These are phyloP conservation scores for Dioctria linearis DNA, from an alignment of 2,888 invertebrate genomes.

Conservation along the genomic window DNA sequence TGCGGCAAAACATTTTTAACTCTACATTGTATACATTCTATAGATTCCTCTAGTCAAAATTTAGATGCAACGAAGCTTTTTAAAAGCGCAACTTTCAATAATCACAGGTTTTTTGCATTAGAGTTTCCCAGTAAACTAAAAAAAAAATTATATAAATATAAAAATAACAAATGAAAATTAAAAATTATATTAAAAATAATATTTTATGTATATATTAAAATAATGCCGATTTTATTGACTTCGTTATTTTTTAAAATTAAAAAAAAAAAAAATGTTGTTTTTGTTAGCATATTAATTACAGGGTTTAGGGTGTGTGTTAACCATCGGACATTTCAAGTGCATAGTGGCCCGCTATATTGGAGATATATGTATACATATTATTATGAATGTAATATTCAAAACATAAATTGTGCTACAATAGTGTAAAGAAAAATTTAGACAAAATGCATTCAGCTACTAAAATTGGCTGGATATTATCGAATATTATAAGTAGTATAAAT, in stretches of 20 bases:
- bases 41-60: background rate
- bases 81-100: slow-evolving; percentile 12
- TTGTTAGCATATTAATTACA: slow-evolving; percentile 50
- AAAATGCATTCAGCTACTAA: background rate
- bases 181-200: too few relatives aligned
- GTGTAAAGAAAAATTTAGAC: background rate
- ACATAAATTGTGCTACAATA: background rate
- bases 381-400: background rate
- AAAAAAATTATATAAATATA: background rate
- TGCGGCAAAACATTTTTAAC: background rate
- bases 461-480: background rate
- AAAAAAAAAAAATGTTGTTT: background rate
- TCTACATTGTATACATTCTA: background rate
- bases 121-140: background rate
- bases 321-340: slow-evolving; percentile 68
- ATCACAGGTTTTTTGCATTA: slow-evolving; percentile 12
- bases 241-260: too few relatives aligned
- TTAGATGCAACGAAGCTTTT: slow-evolving; percentile 18
- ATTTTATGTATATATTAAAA: too few relatives aligned
- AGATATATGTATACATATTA: background rate
- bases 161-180: background rate
- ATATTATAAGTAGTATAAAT: slow-evolving; percentile 2
- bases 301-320: slow-evolving; percentile 67
- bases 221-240: too few relatives aligned
- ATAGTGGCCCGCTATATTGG: slow-evolving; percentile 44